A percentile compares a stretch with the other conserved stretches of the same genome.
Conservation (phyloP, 1,140 invertebrate genomes). For the Drosophila jambulina region DNA sequence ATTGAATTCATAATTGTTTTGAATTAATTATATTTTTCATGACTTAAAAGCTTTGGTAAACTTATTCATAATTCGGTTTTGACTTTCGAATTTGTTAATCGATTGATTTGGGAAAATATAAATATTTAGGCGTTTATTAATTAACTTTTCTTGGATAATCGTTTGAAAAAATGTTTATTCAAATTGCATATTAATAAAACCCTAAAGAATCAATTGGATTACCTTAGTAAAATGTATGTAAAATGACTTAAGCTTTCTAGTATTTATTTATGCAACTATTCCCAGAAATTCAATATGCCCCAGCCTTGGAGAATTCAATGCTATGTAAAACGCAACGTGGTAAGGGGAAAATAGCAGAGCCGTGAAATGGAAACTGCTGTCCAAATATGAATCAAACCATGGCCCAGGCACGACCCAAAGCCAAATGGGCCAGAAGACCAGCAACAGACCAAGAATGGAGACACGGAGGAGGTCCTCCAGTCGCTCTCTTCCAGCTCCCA, state of each 20-base stretch:
- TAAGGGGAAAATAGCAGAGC: constrained; percentile 4
- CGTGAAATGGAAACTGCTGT: constrained; percentile 52
- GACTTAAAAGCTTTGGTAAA: not conserved
- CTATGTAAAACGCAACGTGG: not conserved
- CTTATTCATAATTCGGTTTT: constrained; percentile 5
- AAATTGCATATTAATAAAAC: not conserved
- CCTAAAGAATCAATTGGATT: too few relatives aligned
- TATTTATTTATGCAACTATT: not conserved
- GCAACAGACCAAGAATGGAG: constrained; percentile 32
- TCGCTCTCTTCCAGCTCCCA: not conserved
- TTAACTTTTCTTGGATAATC: not conserved
- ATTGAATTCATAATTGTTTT: not conserved
- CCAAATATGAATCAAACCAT: constrained; percentile 52
- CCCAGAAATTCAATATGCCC: not conserved
- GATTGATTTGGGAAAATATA: not conserved
- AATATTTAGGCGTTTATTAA: constrained; percentile 1
- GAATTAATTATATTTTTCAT: not conserved
- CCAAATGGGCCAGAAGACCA: constrained; percentile 54
- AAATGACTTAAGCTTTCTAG: not conserved
- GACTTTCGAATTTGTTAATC: not conserved
- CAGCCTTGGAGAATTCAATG: not conserved
- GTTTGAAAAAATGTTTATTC: not conserved
- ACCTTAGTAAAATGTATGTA: not conserved
- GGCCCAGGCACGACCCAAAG: constrained; percentile 49
- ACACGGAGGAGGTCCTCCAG: constrained; percentile 14